These are phyloP conservation scores for Argentina silus DNA, from an alignment of 2,797 vertebrate genomes.

Conservation along the genomic window DNA sequence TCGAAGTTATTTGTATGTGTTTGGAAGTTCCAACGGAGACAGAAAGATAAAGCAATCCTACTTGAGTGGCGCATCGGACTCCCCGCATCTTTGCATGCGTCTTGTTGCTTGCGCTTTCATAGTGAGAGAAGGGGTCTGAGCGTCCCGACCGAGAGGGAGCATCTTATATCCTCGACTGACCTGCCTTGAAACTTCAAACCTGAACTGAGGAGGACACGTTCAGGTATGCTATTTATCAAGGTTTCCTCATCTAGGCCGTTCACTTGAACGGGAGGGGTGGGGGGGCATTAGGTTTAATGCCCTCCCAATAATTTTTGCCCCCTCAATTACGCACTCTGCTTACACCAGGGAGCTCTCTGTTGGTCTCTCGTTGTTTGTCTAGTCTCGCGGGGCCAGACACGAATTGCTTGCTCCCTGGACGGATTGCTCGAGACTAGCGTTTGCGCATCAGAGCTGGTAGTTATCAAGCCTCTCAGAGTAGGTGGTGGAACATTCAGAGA, in stretches of 20 bases:
- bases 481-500: too few species aligned
- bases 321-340: too few species aligned
- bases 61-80: conserved; percentile 14
- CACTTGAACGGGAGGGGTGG: conserved; percentile 14
- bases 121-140: conserved; percentile 3
- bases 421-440: too few species aligned
- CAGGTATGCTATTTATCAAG: conserved; percentile 26
- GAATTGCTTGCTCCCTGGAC: too few species aligned
- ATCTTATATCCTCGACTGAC: conserved; percentile 30
- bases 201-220: conserved; percentile 11
- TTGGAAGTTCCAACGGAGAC: background rate
- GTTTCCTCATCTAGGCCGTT: conserved; percentile 16
- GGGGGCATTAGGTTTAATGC: background rate
- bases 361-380: too few species aligned
- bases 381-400: too few species aligned
- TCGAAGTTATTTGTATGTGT: background rate
- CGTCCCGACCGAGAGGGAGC: conserved; percentile 34
- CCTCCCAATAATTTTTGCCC: too few species aligned
- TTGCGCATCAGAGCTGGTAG: too few species aligned
- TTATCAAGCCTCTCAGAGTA: too few species aligned
- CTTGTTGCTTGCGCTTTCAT: background rate
- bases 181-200: conserved; percentile 13
- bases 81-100: background rate
- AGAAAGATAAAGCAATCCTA: background rate
- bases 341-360: too few species aligned